Evolutionary conservation across 2,113 vertebrate genomes (phyloP).

Genomic region (Rallus limicola): DNA sequence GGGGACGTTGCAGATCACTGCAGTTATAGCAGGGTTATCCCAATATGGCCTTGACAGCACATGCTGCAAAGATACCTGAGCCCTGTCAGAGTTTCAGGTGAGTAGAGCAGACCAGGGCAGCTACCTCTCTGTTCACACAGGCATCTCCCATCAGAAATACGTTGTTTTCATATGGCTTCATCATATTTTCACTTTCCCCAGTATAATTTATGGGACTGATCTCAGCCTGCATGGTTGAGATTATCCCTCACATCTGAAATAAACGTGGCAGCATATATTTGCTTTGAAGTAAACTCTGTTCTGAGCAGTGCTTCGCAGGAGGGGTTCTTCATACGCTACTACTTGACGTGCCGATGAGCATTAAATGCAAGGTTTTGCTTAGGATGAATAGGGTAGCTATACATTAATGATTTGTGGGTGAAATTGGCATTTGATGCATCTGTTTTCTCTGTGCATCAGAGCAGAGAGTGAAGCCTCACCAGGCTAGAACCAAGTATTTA

Average conservation of each 20-base stretch:
- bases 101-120: background rate
- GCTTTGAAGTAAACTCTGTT: background rate
- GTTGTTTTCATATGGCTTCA: background rate
- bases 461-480: background rate
- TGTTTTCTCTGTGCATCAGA: background rate
- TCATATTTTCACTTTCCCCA: background rate
- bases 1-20: background rate
- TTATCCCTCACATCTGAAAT: background rate
- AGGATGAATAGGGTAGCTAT: background rate
- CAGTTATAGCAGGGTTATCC: background rate
- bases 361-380: background rate
- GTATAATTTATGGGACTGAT: background rate
- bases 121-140: background rate
- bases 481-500: background rate
- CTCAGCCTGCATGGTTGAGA: background rate
- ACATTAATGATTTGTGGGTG: background rate
- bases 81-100: background rate
- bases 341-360: background rate
- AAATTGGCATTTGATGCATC: background rate
- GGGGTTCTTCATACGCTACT: background rate
- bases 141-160: background rate
- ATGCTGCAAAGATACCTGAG: background rate
- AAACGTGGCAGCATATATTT: background rate
- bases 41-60: background rate
- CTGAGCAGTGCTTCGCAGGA: conserved; percentile 5